phyloP scores from a whole-genome alignment of 2,888 invertebrate genomes.

The Trilocha varians region DNA sequence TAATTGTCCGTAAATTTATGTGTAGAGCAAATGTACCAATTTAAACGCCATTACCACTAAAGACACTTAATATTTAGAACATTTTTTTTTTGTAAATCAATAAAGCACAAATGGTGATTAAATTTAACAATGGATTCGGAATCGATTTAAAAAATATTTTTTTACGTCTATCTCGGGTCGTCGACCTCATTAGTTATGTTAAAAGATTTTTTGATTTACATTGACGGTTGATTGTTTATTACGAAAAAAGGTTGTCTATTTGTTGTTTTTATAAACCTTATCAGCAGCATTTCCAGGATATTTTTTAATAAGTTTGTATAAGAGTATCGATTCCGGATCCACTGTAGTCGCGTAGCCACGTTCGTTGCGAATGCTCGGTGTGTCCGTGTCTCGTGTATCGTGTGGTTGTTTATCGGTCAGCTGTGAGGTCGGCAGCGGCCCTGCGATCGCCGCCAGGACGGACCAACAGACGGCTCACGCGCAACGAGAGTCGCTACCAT shows the following conservation, averaged over 20 bases:
- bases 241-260: too few species aligned
- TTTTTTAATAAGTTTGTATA: constrained; percentile 6
- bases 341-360: constrained; percentile 3
- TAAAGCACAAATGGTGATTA: constrained; percentile 23
- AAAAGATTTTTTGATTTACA: too few species aligned
- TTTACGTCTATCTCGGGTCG: background rate
- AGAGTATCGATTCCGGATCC: constrained; percentile 14
- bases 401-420: constrained; percentile 70
- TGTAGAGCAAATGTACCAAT: background rate
- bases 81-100: constrained; percentile 7
- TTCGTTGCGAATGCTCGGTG: constrained; percentile 25
- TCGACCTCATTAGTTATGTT: too few species aligned
- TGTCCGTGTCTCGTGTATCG: constrained; percentile 44
- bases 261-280: too few species aligned
- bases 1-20: too few species aligned
- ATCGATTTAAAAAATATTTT: constrained; percentile 16
- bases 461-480: constrained; percentile 90
- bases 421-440: constrained; percentile 68
- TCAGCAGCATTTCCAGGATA: background rate
- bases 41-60: constrained; percentile 6
- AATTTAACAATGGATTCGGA: constrained; percentile 28
- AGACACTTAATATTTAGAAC: constrained; percentile 2
- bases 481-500: constrained; percentile 96
- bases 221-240: too few species aligned
- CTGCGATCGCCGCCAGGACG: constrained; percentile 76